Conservation (phyloP, 1,140 invertebrate genomes). For the Periplaneta americana region DNA sequence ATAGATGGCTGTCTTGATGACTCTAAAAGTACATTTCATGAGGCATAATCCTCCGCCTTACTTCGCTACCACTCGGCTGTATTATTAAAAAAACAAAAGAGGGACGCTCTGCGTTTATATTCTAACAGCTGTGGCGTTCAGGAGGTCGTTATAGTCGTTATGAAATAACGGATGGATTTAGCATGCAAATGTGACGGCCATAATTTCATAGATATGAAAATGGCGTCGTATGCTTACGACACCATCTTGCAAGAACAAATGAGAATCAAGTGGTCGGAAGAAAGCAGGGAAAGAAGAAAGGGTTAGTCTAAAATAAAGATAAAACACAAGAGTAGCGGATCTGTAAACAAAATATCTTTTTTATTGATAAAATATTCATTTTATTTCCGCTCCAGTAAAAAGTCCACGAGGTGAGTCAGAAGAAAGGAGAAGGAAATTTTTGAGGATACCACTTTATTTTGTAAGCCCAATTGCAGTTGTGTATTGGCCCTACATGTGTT, state of each 20-base stretch:
- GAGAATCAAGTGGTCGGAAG: background rate
- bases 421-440: background rate
- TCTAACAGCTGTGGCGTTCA: background rate
- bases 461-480: too few relatives aligned
- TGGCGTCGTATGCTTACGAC: slow-evolving; percentile 9
- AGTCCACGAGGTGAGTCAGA: background rate
- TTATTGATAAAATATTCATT: background rate
- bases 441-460: too few relatives aligned
- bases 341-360: background rate
- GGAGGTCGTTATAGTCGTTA: slow-evolving; percentile 3
- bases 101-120: slow-evolving; percentile 4
- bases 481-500: too few relatives aligned
- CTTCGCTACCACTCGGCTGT: background rate
- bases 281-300: background rate
- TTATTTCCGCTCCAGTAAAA: background rate
- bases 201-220: slow-evolving; percentile 13
- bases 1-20: background rate
- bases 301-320: background rate
- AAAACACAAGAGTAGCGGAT: background rate
- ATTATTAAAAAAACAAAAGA: slow-evolving; percentile 5
- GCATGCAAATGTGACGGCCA: slow-evolving; percentile 8
- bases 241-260: slow-evolving; percentile 11
- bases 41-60: background rate
- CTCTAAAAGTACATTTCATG: background rate
- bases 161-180: slow-evolving; percentile 9